Percentiles rank a stretch among this genome's conserved stretches.
These are phyloP conservation scores for Crenichthys baileyi DNA, from an alignment of 2,797 vertebrate species.

Conservation along the genomic window DNA sequence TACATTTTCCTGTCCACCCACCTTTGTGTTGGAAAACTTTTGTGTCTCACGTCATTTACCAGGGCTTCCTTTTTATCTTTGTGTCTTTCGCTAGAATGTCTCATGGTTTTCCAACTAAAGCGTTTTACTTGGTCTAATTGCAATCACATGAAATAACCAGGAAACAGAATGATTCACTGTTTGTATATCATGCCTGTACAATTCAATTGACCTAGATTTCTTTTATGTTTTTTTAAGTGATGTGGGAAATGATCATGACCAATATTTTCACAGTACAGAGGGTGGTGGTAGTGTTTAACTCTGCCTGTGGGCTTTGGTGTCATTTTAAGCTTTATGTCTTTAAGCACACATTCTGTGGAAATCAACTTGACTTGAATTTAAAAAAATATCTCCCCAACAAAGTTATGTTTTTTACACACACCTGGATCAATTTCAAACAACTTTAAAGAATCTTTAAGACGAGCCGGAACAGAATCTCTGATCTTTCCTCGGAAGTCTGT, in stretches of 20 bases:
- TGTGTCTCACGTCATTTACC: neutral
- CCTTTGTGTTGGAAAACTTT: neutral
- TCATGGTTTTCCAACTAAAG: neutral
- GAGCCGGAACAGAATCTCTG: neutral
- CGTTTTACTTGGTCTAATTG: neutral
- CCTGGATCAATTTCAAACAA: neutral
- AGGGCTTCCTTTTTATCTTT: neutral
- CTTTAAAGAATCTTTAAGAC: too few relatives aligned
- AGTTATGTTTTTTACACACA: neutral
- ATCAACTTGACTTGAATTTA: neutral
- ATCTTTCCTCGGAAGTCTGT: constrained; percentile 39
- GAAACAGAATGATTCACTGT: neutral
- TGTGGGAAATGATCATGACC: neutral
- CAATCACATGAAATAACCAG: neutral
- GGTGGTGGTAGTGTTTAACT: neutral
- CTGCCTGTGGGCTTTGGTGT: neutral
- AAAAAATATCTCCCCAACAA: neutral
- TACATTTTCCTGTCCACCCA: neutral
- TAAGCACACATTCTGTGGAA: neutral
- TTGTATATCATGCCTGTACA: neutral
- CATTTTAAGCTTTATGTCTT: neutral
- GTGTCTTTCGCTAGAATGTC: constrained; percentile 32
- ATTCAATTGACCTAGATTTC: neutral
- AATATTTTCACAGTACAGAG: neutral
- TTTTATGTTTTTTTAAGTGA: neutral